These are phyloP conservation scores for Chromobotia macracanthus DNA, from an alignment of 2,797 vertebrate genomes.

Conservation along the genomic window DNA sequence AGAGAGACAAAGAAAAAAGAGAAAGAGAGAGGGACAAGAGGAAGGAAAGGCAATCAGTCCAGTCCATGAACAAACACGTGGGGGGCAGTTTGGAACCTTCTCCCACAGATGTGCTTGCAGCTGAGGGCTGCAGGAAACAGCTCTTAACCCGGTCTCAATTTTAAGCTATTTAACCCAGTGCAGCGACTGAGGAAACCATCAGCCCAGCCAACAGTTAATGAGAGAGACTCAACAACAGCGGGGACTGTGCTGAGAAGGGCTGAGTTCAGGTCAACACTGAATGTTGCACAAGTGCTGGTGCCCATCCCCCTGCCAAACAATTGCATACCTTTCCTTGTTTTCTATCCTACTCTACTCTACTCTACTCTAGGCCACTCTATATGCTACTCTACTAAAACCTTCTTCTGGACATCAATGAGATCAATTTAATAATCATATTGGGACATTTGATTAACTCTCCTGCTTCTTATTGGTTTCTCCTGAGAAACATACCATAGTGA, in stretches of 20 bases:
- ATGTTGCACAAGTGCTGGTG: slow-evolving; percentile 64
- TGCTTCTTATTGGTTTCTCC: background rate
- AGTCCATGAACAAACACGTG: slow-evolving; percentile 80
- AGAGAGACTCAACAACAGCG: slow-evolving; percentile 65
- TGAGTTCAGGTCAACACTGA: slow-evolving; percentile 75
- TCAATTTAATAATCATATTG: background rate
- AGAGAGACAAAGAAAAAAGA: slow-evolving; percentile 11
- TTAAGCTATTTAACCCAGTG: slow-evolving; percentile 71
- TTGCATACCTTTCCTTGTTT: slow-evolving; percentile 21
- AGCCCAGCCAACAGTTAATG: slow-evolving; percentile 76
- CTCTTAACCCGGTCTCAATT: slow-evolving; percentile 71
- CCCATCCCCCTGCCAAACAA: slow-evolving; percentile 30
- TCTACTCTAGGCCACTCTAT: slow-evolving; percentile 17
- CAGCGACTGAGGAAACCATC: slow-evolving; percentile 69
- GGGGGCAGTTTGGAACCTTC: slow-evolving; percentile 74
- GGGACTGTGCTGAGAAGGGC: slow-evolving; percentile 65
- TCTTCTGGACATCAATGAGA: background rate
- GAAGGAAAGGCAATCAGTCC: slow-evolving; percentile 91
- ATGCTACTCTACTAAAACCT: background rate
- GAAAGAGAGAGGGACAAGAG: slow-evolving; percentile 73
- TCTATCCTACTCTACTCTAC: slow-evolving; percentile 18
- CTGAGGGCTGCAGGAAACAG: slow-evolving; percentile 83
- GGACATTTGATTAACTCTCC: background rate
- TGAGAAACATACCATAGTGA: background rate
- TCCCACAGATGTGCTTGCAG: slow-evolving; percentile 81